Conservation (phyloP, 2,888 invertebrate species). For the Melitaea athalia region DNA sequence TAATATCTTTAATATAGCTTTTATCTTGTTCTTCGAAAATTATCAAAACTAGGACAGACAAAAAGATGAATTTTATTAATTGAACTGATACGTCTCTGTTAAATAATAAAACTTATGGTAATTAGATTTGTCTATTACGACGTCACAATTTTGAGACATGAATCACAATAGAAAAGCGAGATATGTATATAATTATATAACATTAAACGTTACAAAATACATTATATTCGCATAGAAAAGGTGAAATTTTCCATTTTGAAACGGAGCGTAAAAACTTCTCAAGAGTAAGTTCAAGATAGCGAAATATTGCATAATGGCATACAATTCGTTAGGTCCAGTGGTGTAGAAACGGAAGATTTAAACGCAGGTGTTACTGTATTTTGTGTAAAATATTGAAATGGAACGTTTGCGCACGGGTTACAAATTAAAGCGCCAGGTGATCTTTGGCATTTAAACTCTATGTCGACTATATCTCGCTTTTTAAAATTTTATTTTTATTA, state of each 20-base stretch:
- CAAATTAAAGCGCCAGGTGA: conserved; percentile 64
- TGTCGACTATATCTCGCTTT: conserved; percentile 29
- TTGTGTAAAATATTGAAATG: conserved; percentile 68
- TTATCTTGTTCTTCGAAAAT: too few relatives aligned
- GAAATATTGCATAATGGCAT: conserved; percentile 40
- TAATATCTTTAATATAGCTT: too few relatives aligned
- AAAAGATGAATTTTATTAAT: too few relatives aligned
- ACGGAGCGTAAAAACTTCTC: conserved; percentile 33
- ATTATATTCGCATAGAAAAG: conserved; percentile 15
- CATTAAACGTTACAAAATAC: neutral
- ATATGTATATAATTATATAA: too few relatives aligned
- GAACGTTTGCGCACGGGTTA: conserved; percentile 54
- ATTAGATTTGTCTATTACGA: too few relatives aligned
- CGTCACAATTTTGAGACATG: too few relatives aligned
- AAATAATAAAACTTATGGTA: too few relatives aligned
- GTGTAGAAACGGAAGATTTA: conserved; percentile 59
- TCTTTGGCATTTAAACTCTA: conserved; percentile 52
- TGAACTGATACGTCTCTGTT: too few relatives aligned
- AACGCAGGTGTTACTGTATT: conserved; percentile 65
- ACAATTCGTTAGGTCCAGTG: conserved; percentile 46
- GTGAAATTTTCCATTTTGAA: conserved; percentile 30
- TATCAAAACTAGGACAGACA: too few relatives aligned
- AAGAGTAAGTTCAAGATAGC: conserved; percentile 37
- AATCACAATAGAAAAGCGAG: too few relatives aligned
- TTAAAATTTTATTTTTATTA: conserved; percentile 15